A percentile compares a stretch with the other conserved stretches of the same genome.
phyloP scores from a whole-genome alignment of 2,888 invertebrate species.

The Macrophya alboannulata region DNA sequence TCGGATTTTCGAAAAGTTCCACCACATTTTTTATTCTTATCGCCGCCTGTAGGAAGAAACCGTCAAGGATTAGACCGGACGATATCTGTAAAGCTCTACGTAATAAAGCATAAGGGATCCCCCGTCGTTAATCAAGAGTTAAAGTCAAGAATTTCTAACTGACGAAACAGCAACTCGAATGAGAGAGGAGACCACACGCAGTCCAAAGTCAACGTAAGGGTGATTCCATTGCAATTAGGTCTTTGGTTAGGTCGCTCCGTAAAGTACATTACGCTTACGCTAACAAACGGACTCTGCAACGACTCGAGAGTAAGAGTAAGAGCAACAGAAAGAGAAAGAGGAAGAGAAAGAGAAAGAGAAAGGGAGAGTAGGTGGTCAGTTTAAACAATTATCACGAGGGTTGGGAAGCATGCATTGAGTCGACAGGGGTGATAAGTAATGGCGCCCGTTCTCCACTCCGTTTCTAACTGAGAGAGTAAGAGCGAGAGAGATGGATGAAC shows the following conservation, averaged over 20 bases:
- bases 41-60: background rate
- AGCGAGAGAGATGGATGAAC: slow-evolving; percentile 17
- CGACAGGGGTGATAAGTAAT: slow-evolving; percentile 78
- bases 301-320: slow-evolving; percentile 68
- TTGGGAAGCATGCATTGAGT: slow-evolving; percentile 66
- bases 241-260: slow-evolving; percentile 60
- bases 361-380: slow-evolving; percentile 76
- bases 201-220: slow-evolving; percentile 42
- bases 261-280: slow-evolving; percentile 65
- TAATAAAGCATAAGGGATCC: background rate
- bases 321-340: slow-evolving; percentile 59
- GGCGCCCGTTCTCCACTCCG: slow-evolving; percentile 62
- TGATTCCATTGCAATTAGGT: slow-evolving; percentile 64
- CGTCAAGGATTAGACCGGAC: background rate
- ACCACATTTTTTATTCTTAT: background rate
- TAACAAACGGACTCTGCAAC: slow-evolving; percentile 70
- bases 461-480: slow-evolving; percentile 19
- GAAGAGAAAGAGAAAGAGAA: background rate
- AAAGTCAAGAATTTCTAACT: slow-evolving; percentile 33
- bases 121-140: slow-evolving; percentile 46
- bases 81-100: background rate
- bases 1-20: background rate
- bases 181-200: slow-evolving; percentile 34
- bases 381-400: slow-evolving; percentile 80
- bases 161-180: slow-evolving; percentile 24